Evolutionary conservation across 2,888 invertebrate genomes (phyloP).

Genomic region (Adelphocoris suturalis): DNA sequence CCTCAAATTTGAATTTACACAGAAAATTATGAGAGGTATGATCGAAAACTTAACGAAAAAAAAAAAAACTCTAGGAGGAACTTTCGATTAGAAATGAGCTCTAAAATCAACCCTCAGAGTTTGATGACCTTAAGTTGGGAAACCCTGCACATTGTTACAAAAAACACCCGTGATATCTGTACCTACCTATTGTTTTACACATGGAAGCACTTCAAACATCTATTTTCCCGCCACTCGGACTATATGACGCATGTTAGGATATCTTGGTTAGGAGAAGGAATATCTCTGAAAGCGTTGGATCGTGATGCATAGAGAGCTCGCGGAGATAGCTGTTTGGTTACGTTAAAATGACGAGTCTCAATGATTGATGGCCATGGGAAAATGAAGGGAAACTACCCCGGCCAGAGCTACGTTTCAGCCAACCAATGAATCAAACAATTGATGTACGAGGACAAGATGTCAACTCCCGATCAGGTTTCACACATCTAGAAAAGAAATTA

Average conservation of each 20-base stretch:
- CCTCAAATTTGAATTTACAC: too few relatives aligned
- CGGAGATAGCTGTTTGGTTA: conserved; percentile 62
- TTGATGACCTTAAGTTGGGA: too few relatives aligned
- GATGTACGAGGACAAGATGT: conserved; percentile 67
- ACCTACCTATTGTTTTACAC: too few relatives aligned
- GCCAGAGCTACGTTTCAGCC: conserved; percentile 49
- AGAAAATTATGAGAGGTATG: too few relatives aligned
- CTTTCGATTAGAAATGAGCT: too few relatives aligned
- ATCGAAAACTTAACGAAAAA: too few relatives aligned
- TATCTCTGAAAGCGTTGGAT: conserved; percentile 6
- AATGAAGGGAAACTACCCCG: conserved; percentile 57
- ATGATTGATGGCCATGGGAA: conserved; percentile 59
- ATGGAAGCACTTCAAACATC: too few relatives aligned
- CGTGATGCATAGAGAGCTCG: conserved; percentile 30
- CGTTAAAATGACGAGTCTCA: conserved; percentile 52
- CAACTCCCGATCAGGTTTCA: conserved; percentile 57
- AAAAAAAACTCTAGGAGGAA: too few relatives aligned
- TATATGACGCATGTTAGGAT: neutral
- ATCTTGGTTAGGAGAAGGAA: neutral
- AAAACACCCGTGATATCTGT: too few relatives aligned
- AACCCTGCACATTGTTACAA: too few relatives aligned
- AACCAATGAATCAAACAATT: conserved; percentile 65
- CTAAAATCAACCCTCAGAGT: too few relatives aligned
- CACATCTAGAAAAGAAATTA: conserved; percentile 62
- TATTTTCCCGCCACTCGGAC: too few relatives aligned